Base-by-base conservation (phyloP, 64 coral and sea anemone species). In the Actinia tenebrosa region DNA sequence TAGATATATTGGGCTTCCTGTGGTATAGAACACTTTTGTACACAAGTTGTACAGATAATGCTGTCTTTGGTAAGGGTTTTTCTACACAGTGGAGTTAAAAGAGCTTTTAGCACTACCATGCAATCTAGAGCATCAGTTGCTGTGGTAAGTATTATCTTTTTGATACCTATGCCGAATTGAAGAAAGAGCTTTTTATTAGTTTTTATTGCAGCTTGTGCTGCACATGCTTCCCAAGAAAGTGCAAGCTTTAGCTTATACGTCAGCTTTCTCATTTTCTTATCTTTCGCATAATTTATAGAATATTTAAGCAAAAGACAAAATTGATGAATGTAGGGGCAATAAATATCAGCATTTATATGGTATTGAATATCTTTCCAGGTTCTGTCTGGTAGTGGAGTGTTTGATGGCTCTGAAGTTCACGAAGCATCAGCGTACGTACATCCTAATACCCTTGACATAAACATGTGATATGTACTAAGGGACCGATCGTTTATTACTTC, bases 371-470 rank as follows among this genome's bases (percentile, higher is more conserved):
- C 13, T 81, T 25, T 20, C 55, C 10, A 96, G 94, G 91, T 96
- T 44, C 54, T 96, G 47, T 96, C 94, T 26, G 94, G 94, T 59
- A 92, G 72, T 93, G 94, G 94, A 43, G 94, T 96, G 17, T 96
- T 90, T 91, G 94, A 96, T 93, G 94, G 94, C 59, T 56, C 91
- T 87, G 94, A 96, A 82, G 62, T 96, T 23, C 94, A 96, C 79
- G 94, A 96, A 86, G 91, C 94, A 60, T 93, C 94, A 71, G 87
- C 94, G 94, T 96, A 93, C 87, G 94, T 91, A 30, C 1, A 27
- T 23, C n/a, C 63, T n/a, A 20, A 42, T 75, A 2, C 26, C 11
- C 50, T 83, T 83, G 15, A 16, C 56, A 2, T 58, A 58, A 58
- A 37, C 30, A 37, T 37, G 30, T 37, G 30, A 37, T 37, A 0